phyloP scores from a whole-genome alignment of 2,888 invertebrate genomes.

The Dasypogon diadema region DNA sequence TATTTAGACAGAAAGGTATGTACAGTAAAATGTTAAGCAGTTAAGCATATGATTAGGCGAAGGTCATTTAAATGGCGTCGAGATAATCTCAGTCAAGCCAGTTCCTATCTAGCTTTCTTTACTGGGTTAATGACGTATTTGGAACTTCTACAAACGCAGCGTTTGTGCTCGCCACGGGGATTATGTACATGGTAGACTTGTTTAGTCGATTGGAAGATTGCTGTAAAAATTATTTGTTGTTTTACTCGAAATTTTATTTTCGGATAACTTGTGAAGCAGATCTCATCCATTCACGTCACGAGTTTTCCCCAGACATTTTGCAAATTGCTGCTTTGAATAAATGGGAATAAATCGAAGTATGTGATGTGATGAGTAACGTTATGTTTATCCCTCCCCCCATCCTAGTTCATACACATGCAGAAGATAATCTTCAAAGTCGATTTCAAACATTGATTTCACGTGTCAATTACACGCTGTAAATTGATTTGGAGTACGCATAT shows the following conservation, averaged over 20 bases:
- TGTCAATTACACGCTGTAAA: neutral
- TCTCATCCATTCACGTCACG: neutral
- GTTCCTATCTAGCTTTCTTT: slow-evolving; percentile 13
- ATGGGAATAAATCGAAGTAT: neutral
- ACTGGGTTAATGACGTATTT: slow-evolving; percentile 11
- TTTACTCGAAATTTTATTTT: too few species aligned
- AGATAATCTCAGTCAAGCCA: neutral
- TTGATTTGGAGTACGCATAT: too few species aligned
- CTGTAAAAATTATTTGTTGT: too few species aligned
- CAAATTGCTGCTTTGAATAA: neutral
- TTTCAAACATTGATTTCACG: neutral
- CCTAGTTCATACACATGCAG: neutral
- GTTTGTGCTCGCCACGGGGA: neutral
- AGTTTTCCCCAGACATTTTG: neutral
- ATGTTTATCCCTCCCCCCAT: too few species aligned
- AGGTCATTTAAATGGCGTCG: slow-evolving; percentile 46
- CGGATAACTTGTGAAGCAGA: neutral
- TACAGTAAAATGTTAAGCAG: neutral
- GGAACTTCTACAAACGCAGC: neutral
- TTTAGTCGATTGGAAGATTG: too few species aligned
- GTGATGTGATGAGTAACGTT: too few species aligned
- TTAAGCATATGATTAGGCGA: slow-evolving; percentile 41
- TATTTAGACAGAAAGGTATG: neutral
- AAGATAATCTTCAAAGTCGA: too few species aligned
- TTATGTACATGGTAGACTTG: neutral